Conservation (phyloP, 1,140 invertebrate genomes). For the Bursaphelenchus mucronatus region DNA sequence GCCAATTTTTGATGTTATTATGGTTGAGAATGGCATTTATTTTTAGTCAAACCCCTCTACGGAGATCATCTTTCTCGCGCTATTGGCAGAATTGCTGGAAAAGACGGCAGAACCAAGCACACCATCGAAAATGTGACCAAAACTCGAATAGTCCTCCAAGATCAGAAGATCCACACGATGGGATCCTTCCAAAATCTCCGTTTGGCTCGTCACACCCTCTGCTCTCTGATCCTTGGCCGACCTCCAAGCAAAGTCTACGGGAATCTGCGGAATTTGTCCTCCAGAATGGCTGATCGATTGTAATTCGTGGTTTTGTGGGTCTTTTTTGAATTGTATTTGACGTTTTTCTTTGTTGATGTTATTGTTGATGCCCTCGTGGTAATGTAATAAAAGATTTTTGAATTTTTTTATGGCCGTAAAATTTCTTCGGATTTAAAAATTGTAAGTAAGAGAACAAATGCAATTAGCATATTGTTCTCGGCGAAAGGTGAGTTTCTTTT, state of each 20-base stretch:
- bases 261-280: conserved; percentile 77
- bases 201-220: conserved; percentile 87
- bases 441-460: too few relatives aligned
- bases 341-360: conserved; percentile 18
- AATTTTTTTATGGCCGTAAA: conserved; percentile 6
- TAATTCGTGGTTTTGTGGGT: conserved; percentile 63
- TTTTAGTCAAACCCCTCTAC: conserved; percentile 79
- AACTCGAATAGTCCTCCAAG: conserved; percentile 92
- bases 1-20: conserved; percentile 2
- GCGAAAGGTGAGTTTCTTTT: too few relatives aligned
- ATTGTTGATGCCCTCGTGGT: conserved; percentile 16
- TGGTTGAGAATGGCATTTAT: not conserved
- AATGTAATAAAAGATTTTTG: conserved; percentile 17
- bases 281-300: conserved; percentile 75
- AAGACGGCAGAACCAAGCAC: conserved; percentile 92
- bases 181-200: conserved; percentile 97
- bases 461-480: too few relatives aligned
- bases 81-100: conserved; percentile 90
- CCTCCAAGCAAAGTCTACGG: conserved; percentile 94
- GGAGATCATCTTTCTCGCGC: conserved; percentile 92
- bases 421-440: conserved; percentile 1
- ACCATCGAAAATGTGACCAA: conserved; percentile 99
- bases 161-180: conserved; percentile 89
- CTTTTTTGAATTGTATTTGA: not conserved
- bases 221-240: conserved; percentile 91